Evolutionary conservation across 64 coral and sea anemone genomes (phyloP), one percentile per base, ranked within the genome.

Genomic region (Astreopora myriophthalma): DNA sequence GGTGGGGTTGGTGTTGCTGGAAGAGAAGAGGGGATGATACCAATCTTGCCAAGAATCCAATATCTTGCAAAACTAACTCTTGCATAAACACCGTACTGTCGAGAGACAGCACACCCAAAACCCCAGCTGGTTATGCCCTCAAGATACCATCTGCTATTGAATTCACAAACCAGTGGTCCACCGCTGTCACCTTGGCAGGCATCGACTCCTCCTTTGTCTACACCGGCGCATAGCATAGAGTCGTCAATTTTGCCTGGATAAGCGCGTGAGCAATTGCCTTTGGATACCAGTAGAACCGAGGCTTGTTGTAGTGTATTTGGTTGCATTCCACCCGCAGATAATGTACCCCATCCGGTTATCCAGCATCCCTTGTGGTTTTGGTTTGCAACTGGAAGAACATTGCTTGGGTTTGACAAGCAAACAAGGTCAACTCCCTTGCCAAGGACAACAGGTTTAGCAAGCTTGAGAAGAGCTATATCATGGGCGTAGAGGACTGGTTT

Each of bases 401-500:
- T 27, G 29, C 2, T 20, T 0, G 17, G 1, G 19, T 33, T 46
- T 57, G 91, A 62, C 30, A 93, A 29, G 32, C 91, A 93, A 57
- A 76, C 63, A 6, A 68, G 39, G 0, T 74, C 38, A 2, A 93
- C 91, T 13, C 36, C 22, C 52, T 23, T 8, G 13, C 60, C 75
- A 12, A 93, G 33, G 3, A 8, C 30, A 3, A 68, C 91, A 14
- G 91, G 84, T 39, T 22, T 79, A 0, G 62, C 60, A 6, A 93
- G 73, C 26, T 87, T 93, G 7, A 93, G 29, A 34, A 93, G 63
- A 11, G 91, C 91, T 7, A 87, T 69, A n/a, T 93, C 91, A 71
- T 93, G 69, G 60, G 58, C 68, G 19, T 42, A 39, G 5, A 27
- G 3, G 6, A 87, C 29, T 6, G 73, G 73, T 28, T 19, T 71